Evolutionary conservation across 2,113 vertebrate genomes (phyloP).

Genomic region (Donacobius atricapilla): DNA sequence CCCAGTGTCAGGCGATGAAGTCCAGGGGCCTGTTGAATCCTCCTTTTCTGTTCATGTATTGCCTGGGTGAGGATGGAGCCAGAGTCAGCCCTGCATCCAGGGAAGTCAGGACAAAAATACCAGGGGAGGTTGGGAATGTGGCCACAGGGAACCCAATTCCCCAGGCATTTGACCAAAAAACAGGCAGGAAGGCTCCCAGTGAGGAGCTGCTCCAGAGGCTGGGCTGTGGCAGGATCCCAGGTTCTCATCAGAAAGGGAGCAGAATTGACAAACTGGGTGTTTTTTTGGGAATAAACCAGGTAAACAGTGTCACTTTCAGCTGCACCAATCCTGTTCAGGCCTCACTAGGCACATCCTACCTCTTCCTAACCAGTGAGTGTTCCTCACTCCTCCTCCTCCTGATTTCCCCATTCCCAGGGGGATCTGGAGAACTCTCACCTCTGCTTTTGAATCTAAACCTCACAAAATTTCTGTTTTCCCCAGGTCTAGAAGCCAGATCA

Average conservation of each 20-base stretch:
- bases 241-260: not conserved
- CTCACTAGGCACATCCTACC: not conserved
- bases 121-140: rapidly evolving
- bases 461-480: not conserved
- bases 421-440: not conserved
- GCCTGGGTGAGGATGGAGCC: constrained; percentile 65
- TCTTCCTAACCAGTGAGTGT: rapidly evolving
- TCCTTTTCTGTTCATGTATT: constrained; percentile 99
- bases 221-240: not conserved
- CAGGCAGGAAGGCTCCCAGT: not conserved
- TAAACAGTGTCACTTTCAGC: rapidly evolving
- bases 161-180: rapidly evolving
- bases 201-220: rapidly evolving
- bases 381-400: not conserved
- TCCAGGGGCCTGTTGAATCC: constrained; percentile 98
- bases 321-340: not conserved
- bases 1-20: constrained; percentile 86
- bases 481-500: rapidly evolving
- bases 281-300: not conserved
- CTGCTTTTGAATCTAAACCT: not conserved
- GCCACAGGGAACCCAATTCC: not conserved
- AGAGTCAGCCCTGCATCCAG: not conserved
- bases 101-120: rapidly evolving
- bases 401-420: not conserved
- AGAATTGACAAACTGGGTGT: rapidly evolving